Evolutionary conservation across 2,113 vertebrate genomes (phyloP).

Genomic region (Ploceus nigricollis): DNA sequence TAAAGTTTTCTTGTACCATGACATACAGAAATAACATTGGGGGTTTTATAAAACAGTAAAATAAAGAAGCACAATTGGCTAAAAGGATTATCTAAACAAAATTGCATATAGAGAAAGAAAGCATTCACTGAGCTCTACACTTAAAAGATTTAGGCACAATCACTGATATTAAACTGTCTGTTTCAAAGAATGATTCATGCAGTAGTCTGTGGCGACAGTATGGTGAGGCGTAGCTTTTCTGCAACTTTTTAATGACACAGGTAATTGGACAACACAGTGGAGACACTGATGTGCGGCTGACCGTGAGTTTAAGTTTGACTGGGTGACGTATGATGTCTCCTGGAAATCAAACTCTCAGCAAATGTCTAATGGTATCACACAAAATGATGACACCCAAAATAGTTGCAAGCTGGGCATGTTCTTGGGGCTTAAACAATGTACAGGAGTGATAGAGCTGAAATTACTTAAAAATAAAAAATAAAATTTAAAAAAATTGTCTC

Average conservation of each 20-base stretch:
- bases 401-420: rapidly evolving
- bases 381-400: rapidly evolving
- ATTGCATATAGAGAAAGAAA: neutral
- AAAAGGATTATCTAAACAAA: neutral
- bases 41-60: neutral
- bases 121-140: neutral
- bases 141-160: neutral
- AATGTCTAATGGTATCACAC: neutral
- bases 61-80: neutral
- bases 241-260: neutral
- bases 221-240: rapidly evolving
- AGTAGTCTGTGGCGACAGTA: neutral
- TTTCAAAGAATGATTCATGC: neutral
- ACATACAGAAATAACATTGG: neutral
- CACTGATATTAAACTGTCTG: neutral
- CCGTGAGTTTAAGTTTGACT: neutral
- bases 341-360: neutral
- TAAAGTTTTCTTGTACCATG: neutral
- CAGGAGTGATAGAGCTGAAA: neutral
- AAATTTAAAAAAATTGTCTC: neutral
- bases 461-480: neutral
- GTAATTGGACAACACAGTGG: neutral
- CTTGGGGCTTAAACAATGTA: neutral
- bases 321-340: neutral
- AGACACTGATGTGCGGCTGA: neutral